Conservation (phyloP, 2,888 invertebrate genomes). For the Drosophila koepferae region DNA sequence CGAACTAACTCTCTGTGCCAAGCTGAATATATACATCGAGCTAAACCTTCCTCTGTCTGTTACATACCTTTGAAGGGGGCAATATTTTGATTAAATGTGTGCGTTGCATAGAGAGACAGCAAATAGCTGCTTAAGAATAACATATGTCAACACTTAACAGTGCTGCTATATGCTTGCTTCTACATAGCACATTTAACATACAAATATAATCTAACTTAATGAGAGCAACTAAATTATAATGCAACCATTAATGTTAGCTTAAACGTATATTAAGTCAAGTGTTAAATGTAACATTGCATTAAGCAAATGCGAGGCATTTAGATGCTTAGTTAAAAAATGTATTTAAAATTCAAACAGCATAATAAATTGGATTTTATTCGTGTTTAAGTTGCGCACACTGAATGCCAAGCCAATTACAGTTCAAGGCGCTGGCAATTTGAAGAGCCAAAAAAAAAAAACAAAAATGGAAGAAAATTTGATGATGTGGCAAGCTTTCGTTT, state of each 20-base stretch:
- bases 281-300: background rate
- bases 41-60: too few relatives aligned
- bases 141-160: background rate
- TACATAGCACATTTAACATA: background rate
- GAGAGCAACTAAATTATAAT: background rate
- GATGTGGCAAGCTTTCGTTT: slow-evolving; percentile 10
- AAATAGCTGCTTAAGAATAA: background rate
- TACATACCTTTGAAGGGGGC: too few relatives aligned
- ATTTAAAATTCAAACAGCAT: background rate
- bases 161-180: background rate
- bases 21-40: too few relatives aligned
- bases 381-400: slow-evolving; percentile 1
- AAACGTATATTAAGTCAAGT: background rate
- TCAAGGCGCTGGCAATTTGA: slow-evolving; percentile 20
- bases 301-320: background rate
- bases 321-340: background rate
- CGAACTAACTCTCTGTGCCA: too few relatives aligned
- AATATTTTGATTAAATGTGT: too few relatives aligned
- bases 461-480: background rate
- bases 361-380: slow-evolving; percentile 1
- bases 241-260: background rate
- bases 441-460: background rate
- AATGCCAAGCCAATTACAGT: slow-evolving; percentile 29
- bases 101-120: background rate
- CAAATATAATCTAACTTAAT: background rate